Base-by-base conservation (phyloP, 1,140 invertebrate species). In the Charaxes varanes region DNA sequence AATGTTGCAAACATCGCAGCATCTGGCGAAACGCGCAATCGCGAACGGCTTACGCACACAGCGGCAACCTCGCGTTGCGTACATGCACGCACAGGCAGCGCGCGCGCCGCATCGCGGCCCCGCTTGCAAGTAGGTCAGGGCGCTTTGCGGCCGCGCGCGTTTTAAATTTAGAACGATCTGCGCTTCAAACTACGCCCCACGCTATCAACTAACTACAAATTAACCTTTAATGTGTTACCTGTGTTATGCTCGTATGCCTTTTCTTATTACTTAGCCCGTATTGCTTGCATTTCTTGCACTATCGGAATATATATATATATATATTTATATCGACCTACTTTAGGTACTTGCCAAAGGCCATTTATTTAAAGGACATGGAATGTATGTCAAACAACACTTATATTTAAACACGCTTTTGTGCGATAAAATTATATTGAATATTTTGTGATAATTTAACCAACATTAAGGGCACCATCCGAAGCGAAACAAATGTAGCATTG, bases 101-200 rank as follows among this genome's bases (percentile, higher is more conserved):
- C 73, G 66, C 70, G 76, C 73, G 76, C 69, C 77, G 76, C 73
- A 80, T 81, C 77, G 71, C 69, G 77, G 73, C 77, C 76, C 76
- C 73, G 77, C 77, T 68, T 55, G 73, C 73, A 81, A 78, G 61
- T 81, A 74, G 74, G 78, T 79, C 74, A 82, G 74, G 78, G 78
- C 72, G 78, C 67, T 79, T 62, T 77, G 77, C 70, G 73, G 73
- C 73, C 71, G 77, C 67, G 71, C 73, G 73, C 65, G 72, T 71
- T 82, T 79, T 82, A 79, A 79, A 79, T 79, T 76, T 82, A 82
- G 78, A 82, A 76, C 73, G 67, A 82, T 79, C 69, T 60, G 73
- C 72, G 68, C 71, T 73, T 71, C 62, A 71, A 70, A 60, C 73
- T 71, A 69, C 70, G 67, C 67, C 73, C 77, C 56, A 61, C 62